Percentiles rank a stretch among this genome's conserved stretches.
These are phyloP conservation scores for Egretta garzetta DNA, from an alignment of 2,113 vertebrate genomes.

Conservation along the genomic window DNA sequence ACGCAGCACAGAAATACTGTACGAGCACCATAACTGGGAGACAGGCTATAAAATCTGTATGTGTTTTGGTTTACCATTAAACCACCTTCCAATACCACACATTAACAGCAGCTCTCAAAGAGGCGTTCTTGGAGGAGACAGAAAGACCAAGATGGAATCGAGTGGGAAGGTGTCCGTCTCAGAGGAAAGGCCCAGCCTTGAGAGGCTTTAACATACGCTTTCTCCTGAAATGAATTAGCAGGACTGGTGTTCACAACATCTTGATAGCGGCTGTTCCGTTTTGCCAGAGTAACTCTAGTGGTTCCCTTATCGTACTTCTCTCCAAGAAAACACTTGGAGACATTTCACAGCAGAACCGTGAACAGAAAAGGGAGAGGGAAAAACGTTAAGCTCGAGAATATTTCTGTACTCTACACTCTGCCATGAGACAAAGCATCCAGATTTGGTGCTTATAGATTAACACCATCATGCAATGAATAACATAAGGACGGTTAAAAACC, in stretches of 20 bases:
- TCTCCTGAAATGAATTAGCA: not conserved
- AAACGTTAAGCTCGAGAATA: not conserved
- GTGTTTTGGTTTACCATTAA: not conserved
- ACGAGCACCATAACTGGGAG: not conserved
- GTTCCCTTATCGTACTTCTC: not conserved
- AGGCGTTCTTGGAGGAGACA: not conserved
- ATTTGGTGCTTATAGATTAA: not conserved
- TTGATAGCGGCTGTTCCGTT: not conserved
- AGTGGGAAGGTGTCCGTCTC: not conserved
- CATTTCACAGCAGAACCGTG: not conserved
- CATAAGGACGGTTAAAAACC: not conserved
- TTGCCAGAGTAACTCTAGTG: not conserved
- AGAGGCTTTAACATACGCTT: not conserved
- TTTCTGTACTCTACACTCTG: not conserved
- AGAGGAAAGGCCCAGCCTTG: not conserved
- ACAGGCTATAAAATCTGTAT: not conserved
- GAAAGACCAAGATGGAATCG: not conserved
- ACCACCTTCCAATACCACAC: not conserved
- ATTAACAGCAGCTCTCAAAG: not conserved
- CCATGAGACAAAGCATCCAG: not conserved
- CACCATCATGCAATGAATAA: fast-evolving
- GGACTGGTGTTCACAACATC: fast-evolving
- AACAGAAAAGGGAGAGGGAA: not conserved
- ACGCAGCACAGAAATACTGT: conserved; percentile 1
- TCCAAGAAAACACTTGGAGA: not conserved